Base-by-base conservation (phyloP, 2,113 vertebrate genomes). In the Anarrhichthys ocellatus region DNA sequence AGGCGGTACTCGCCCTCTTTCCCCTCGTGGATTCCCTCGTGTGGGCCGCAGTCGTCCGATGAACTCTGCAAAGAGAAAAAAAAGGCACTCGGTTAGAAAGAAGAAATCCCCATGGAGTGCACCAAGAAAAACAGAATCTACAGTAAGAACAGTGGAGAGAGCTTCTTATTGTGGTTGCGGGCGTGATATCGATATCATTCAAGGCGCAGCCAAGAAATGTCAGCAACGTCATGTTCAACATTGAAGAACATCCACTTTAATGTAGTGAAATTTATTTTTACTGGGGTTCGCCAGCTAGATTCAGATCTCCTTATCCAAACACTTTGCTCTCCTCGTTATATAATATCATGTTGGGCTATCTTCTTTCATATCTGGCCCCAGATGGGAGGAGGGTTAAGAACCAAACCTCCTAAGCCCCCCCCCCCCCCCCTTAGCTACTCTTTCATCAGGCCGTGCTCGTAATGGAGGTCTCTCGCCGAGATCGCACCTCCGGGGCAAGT, bases 31-130 rank as follows among this genome's bases (percentile, higher is more conserved):
- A 87, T 91, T 1, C 93, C 93, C 80, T 95, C 96, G 32, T 96
- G 96, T 0, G 91, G 95, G 89, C 96, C 96, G 78, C 98, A 98
- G 77, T 97, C 97, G 73, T 96, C 96, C 48, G 96, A 94, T 36
- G 96, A 97, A 65, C 91, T 97, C 98, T 99, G 94, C 64, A 94
- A 88, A 87, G 87, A 95, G 62, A 94, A 73, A 94, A 73, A 68
- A 89, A 85, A 85, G 64, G 71, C 78, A 34, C 83, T 81, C 69
- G 85, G 34, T 17, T 6, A 66, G 42, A 76, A 9, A 63, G 46
- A 17, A 46, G 40, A 29, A 56, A 46, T 22, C 58, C 32, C 46
- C 32, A 34, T 1, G 50, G 46, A 5, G 32, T 22, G n/a, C 76
- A 18, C 27, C 36, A 65, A 46, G 40, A 74, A 63, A 20, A 38